Base-by-base conservation (phyloP, 2,113 vertebrate species). In the Hiodon tergisus region DNA sequence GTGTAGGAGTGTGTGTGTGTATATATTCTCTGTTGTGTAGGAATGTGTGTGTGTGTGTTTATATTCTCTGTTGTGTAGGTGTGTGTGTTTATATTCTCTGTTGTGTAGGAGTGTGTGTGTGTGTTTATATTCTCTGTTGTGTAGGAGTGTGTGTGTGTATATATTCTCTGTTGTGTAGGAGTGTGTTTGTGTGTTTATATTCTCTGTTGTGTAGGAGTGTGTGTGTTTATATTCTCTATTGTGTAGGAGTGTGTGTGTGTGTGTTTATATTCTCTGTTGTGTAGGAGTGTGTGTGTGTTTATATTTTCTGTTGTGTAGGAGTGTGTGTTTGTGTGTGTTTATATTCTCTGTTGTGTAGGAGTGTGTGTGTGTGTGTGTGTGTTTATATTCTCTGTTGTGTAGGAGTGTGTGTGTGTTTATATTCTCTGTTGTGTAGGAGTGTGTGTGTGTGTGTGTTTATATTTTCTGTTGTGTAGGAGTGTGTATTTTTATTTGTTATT, bases 331-430 rank as follows among this genome's bases (percentile, higher is more conserved):
- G 59, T 61, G 59, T n/a, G 59, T 61, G 59, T 61, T 3, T n/a
- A n/a, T n/a, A n/a, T 31, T 31, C 31, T 31, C 6, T 11, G 13
- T 11, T n/a, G 59, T 60, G 67, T 70, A 50, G 50, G 63, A 11
- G 58, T 59, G 58, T 59, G 58, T 59, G 58, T 59, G 58, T 59
- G 58, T n/a, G 58, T 65, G 47, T 62, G 11, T 66, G 66, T 65
- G 69, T 60, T 58, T 61, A 57, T 67, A 6, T 51, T 16, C 14
- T 46, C 16, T 53, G 11, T 65, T 55, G 5, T 5, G 8, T 16
- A 14, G 14, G 8, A 48, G 50, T 58, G 8, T 48, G 50, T 59
- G 53, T 75, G 14, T 68, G n/a, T 58, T n/a, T 51, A 50, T 69
- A 8, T 16, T 5, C 52, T n/a, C 2, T 17, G 14, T 31, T 14